Conservation (phyloP, 1,140 invertebrate species). For the Eulimnadia texana region DNA sequence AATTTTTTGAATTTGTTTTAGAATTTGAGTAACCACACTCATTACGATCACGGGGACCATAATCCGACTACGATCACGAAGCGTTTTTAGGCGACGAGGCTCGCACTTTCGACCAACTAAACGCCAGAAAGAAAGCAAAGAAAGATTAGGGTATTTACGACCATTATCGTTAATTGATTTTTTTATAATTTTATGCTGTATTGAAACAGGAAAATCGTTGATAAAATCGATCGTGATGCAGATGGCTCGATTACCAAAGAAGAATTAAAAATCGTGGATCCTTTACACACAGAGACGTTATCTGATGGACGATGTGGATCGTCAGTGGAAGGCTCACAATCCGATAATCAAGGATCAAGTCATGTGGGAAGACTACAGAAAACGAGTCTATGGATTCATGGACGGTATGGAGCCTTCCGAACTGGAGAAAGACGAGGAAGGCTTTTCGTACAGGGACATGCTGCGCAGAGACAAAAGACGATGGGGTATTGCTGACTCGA, state of each 20-base stretch:
- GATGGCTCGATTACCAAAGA: conserved; percentile 72
- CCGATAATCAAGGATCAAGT: conserved; percentile 58
- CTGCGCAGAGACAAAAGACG: conserved; percentile 64
- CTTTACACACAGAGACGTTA: conserved; percentile 81
- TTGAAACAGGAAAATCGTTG: conserved; percentile 64
- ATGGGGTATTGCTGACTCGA: conserved; percentile 59
- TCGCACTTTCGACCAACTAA: conserved; percentile 81
- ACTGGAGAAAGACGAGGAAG: conserved; percentile 45
- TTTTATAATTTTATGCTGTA: not conserved
- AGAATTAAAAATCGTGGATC: conserved; percentile 91
- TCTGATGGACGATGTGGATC: conserved; percentile 77
- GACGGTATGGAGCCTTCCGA: conserved; percentile 46
- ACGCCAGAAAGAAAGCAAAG: conserved; percentile 82
- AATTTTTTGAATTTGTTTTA: not conserved
- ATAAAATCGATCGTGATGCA: conserved; percentile 81
- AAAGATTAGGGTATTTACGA: conserved; percentile 56
- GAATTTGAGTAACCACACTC: conserved; percentile 50
- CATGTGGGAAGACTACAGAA: conserved; percentile 70
- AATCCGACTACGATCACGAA: conserved; percentile 94
- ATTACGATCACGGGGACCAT: conserved; percentile 58
- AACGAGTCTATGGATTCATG: conserved; percentile 70
- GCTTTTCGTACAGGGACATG: conserved; percentile 62
- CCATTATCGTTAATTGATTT: not conserved
- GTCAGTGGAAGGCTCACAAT: conserved; percentile 85
- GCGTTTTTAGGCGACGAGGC: conserved; percentile 92